phyloP scores from a whole-genome alignment of 2,797 vertebrate genomes.

The Pipistrellus nathusii region DNA sequence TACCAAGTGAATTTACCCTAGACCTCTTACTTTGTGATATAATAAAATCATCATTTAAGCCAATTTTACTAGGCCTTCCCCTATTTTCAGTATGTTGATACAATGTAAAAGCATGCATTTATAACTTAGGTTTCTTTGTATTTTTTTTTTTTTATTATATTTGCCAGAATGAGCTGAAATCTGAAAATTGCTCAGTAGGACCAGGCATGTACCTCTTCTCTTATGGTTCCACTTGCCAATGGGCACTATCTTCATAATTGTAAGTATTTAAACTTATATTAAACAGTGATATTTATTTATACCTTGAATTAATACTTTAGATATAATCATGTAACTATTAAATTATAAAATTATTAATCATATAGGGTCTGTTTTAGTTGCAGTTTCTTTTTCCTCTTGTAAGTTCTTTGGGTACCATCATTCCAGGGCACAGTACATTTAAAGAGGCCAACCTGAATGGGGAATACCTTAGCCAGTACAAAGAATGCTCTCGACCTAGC shows the following conservation, averaged over 20 bases:
- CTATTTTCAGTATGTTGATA: background rate
- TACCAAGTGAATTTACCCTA: background rate
- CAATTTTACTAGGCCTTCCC: background rate
- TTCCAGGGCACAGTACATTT: background rate
- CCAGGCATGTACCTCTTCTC: background rate
- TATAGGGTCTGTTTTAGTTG: background rate
- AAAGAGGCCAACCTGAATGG: background rate
- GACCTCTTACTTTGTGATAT: slow-evolving; percentile 7
- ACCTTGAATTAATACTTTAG: slow-evolving; percentile 31
- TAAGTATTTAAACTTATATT: slow-evolving; percentile 50
- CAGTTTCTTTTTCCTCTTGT: background rate
- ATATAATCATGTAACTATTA: slow-evolving; percentile 13
- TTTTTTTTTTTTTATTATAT: background rate
- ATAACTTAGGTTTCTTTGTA: slow-evolving; percentile 41
- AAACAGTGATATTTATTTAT: background rate
- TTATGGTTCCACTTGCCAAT: background rate
- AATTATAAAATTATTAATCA: background rate
- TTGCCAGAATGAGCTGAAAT: background rate
- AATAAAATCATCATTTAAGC: slow-evolving; percentile 25
- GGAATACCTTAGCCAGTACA: background rate
- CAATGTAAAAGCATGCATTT: background rate
- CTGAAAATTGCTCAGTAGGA: slow-evolving; percentile 20
- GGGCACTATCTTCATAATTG: background rate
- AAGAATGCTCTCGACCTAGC: background rate
- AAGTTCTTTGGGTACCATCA: background rate